phyloP scores from a whole-genome alignment of 2,113 vertebrate species.

The Connochaetes taurinus region DNA sequence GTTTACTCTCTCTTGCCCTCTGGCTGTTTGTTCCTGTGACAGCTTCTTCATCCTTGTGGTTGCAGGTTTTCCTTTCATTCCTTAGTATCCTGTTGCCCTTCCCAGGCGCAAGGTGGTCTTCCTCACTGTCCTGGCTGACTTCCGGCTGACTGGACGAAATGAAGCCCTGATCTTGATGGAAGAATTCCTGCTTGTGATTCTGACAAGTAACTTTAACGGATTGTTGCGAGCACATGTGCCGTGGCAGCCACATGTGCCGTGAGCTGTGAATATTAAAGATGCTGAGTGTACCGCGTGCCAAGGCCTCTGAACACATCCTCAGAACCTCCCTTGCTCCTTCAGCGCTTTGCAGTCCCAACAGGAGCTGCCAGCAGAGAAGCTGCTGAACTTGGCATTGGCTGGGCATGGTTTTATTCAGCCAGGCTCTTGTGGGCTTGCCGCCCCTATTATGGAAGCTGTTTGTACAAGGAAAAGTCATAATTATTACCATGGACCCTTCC shows the following conservation, averaged over 20 bases:
- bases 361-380: not conserved
- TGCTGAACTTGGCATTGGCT: not conserved
- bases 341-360: not conserved
- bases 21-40: not conserved
- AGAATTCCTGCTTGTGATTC: conserved; percentile 50
- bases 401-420: not conserved
- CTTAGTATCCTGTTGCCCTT: conserved; percentile 51
- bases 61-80: conserved; percentile 43
- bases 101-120: conserved; percentile 35
- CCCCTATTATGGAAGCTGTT: not conserved
- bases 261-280: conserved; percentile 48
- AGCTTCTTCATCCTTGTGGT: not conserved
- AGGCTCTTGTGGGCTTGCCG: not conserved
- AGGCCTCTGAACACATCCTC: not conserved
- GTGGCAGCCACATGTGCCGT: conserved; percentile 13
- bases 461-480: not conserved
- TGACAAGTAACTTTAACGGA: conserved; percentile 58
- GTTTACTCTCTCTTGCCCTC: conserved; percentile 20
- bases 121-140: conserved; percentile 61
- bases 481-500: not conserved
- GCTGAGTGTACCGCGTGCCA: not conserved
- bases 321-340: not conserved
- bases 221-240: conserved; percentile 51
- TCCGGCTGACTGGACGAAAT: conserved; percentile 68
- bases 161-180: conserved; percentile 60